A percentile compares a stretch with the other conserved stretches of the same genome.
phyloP scores from a whole-genome alignment of 2,797 vertebrate species.

The Gymnoscopelus braueri region DNA sequence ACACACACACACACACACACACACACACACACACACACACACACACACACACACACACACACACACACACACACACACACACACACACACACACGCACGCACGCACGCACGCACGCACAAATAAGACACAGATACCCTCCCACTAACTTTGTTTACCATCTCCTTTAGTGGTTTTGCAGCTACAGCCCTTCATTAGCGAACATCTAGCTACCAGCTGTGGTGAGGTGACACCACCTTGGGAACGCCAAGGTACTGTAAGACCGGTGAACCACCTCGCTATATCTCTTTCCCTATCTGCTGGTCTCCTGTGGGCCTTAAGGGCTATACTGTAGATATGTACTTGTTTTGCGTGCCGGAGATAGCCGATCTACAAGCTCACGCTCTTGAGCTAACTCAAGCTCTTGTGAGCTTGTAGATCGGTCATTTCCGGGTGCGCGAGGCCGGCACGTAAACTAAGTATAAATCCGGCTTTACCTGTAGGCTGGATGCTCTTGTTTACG shows the following conservation, averaged over 20 bases:
- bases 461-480: conserved; percentile 71
- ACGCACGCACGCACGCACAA: not conserved
- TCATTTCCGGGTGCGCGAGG: too few species aligned
- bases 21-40: not conserved
- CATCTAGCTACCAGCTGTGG: conserved; percentile 59
- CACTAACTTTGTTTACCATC: conserved; percentile 64
- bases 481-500: conserved; percentile 76
- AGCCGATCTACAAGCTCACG: not conserved
- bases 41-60: conserved; percentile 25
- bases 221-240: conserved; percentile 64
- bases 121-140: not conserved
- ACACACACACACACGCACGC: not conserved
- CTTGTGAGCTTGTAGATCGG: too few species aligned
- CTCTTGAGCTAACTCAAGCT: not conserved
- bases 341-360: too few species aligned
- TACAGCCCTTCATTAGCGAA: conserved; percentile 66
- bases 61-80: not conserved
- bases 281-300: conserved; percentile 8
- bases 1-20: not conserved
- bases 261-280: conserved; percentile 48
- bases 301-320: too few species aligned
- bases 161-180: conserved; percentile 69
- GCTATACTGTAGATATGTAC: too few species aligned
- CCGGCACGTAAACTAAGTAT: too few species aligned
- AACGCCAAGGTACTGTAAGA: conserved; percentile 59